These are phyloP conservation scores for Zaprionus tsacasi DNA, from an alignment of 1,140 invertebrate species.

Conservation along the genomic window DNA sequence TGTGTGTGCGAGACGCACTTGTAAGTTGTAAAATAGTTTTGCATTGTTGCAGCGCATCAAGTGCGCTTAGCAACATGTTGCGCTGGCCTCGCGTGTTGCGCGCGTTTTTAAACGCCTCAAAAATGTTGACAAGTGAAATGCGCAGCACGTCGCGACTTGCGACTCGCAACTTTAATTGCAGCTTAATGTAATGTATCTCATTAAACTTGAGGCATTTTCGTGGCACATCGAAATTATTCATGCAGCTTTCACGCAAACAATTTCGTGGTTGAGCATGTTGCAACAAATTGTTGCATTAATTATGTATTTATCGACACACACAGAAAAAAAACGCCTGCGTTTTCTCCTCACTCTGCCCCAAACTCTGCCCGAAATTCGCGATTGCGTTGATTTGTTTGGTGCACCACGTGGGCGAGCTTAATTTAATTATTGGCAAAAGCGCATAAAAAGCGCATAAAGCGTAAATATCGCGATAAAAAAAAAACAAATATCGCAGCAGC, in stretches of 20 bases:
- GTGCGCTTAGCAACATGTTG: constrained; percentile 38
- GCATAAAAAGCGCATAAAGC: constrained; percentile 4
- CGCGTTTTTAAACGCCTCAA: constrained; percentile 7
- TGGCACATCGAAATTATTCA: constrained; percentile 18
- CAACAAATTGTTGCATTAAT: constrained; percentile 68
- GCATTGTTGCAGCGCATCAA: background rate
- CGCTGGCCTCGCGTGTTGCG: constrained; percentile 23
- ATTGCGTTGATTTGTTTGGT: constrained; percentile 12
- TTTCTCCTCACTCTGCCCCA: background rate
- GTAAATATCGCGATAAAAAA: constrained; percentile 42
- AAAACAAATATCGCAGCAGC: too few relatives aligned
- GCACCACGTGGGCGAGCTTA: constrained; percentile 41
- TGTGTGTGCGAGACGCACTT: background rate
- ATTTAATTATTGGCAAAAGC: constrained; percentile 63
- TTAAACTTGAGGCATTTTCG: constrained; percentile 46
- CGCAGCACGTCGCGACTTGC: constrained; percentile 23
- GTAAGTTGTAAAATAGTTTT: constrained; percentile 5
- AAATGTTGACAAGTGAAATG: constrained; percentile 66
- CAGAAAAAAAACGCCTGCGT: constrained; percentile 15
- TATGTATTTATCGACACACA: constrained; percentile 21
- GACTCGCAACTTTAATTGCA: constrained; percentile 36
- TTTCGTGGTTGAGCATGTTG: constrained; percentile 19
- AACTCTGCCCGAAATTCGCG: background rate
- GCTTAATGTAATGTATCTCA: constrained; percentile 68
- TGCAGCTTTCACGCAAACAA: constrained; percentile 68